A percentile compares a stretch with the other conserved stretches of the same genome.
Evolutionary conservation across 2,797 vertebrate genomes (phyloP).

Genomic region (Coregonus suidteri): DNA sequence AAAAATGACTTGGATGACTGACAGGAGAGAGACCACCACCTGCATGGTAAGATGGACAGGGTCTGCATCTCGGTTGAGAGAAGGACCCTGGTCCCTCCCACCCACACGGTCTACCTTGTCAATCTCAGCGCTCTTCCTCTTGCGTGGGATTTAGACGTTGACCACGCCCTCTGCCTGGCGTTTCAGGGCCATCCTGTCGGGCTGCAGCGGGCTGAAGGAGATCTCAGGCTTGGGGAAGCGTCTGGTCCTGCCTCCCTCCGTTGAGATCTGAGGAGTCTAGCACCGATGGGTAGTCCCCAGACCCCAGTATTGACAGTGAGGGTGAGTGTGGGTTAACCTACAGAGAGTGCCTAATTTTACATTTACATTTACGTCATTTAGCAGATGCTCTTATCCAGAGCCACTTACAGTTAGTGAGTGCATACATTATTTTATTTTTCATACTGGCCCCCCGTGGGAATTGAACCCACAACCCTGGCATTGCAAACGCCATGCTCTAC

Average conservation of each 20-base stretch:
- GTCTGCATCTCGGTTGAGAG: no score
- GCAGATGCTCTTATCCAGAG: no score
- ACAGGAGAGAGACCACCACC: no score
- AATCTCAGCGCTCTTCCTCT: conserved; percentile 87
- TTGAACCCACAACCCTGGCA: no score
- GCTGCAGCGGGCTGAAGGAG: conserved; percentile 89
- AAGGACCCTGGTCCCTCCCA: background rate
- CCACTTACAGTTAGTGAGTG: no score
- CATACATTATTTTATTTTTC: no score
- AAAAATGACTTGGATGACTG: background rate
- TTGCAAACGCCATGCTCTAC: no score
- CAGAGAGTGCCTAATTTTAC: no score
- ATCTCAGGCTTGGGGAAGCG: conserved; percentile 93
- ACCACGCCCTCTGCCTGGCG: conserved; percentile 79
- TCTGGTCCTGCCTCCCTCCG: conserved; percentile 80
- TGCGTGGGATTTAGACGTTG: conserved; percentile 84
- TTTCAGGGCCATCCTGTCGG: conserved; percentile 87
- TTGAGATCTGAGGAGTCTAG: conserved; percentile 91
- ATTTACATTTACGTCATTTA: no score
- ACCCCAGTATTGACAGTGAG: conserved; percentile 34
- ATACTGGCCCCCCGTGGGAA: no score
- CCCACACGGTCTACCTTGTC: conserved; percentile 72
- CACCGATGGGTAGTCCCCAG: conserved; percentile 66
- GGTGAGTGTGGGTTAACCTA: no score
- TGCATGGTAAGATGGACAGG: no score